These are phyloP conservation scores for Pollenia amentaria DNA, from an alignment of 2,888 invertebrate genomes.

Conservation along the genomic window DNA sequence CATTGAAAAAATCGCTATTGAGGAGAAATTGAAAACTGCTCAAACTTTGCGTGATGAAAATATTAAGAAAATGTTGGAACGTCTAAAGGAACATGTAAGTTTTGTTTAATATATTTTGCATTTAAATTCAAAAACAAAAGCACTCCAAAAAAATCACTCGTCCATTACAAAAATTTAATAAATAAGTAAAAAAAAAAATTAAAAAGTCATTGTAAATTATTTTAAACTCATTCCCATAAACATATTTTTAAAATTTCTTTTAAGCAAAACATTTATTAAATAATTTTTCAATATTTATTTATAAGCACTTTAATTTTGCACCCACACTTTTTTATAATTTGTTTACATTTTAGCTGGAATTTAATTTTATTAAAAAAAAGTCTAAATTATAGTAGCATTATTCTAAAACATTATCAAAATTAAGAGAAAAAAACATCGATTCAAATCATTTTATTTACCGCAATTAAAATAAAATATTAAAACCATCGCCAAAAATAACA, in stretches of 20 bases:
- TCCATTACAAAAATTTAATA: neutral
- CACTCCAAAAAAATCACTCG: constrained; percentile 60
- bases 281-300: constrained; percentile 13
- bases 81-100: constrained; percentile 95
- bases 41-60: constrained; percentile 95
- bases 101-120: neutral
- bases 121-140: constrained; percentile 52
- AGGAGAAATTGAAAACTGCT: constrained; percentile 94
- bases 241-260: constrained; percentile 8
- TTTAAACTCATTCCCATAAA: constrained; percentile 37
- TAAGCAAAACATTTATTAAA: constrained; percentile 22
- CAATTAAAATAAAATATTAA: too few species aligned
- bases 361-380: neutral
- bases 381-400: too few species aligned
- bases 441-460: too few species aligned
- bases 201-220: constrained; percentile 39
- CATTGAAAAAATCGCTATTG: constrained; percentile 93
- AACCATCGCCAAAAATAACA: too few species aligned
- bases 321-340: neutral
- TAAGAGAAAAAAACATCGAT: too few species aligned
- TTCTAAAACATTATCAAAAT: too few species aligned
- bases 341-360: too few species aligned
- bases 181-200: neutral
- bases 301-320: constrained; percentile 50
- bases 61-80: constrained; percentile 95